Percentiles rank a stretch among this genome's conserved stretches.
phyloP scores from a whole-genome alignment of 1,140 invertebrate genomes.

The Pseudomyrmex pallidus region DNA sequence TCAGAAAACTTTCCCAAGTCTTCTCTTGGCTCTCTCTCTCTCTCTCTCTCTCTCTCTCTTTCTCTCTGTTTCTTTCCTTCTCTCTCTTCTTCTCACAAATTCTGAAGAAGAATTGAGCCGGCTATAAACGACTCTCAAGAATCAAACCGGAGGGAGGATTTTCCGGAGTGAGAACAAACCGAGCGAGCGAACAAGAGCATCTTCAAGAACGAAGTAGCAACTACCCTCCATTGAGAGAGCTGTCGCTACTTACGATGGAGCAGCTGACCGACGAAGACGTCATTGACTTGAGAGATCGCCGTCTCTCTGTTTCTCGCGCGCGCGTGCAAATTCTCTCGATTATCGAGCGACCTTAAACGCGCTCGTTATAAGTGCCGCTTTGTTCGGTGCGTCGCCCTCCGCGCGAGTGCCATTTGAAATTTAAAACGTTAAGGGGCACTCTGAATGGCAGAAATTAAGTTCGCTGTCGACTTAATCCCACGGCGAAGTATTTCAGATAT shows the following conservation, averaged over 20 bases:
- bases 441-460: conserved; percentile 43
- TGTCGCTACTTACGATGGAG: conserved; percentile 43
- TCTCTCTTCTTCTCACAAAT: conserved; percentile 10
- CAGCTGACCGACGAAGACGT: conserved; percentile 44
- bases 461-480: conserved; percentile 32
- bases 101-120: conserved; percentile 40
- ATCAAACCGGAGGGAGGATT: conserved; percentile 32
- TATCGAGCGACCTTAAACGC: conserved; percentile 45
- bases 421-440: conserved; percentile 52
- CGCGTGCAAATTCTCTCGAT: conserved; percentile 5
- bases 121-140: conserved; percentile 21
- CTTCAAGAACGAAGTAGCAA: conserved; percentile 36
- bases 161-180: conserved; percentile 39
- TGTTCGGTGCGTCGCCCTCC: conserved; percentile 28
- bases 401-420: conserved; percentile 55
- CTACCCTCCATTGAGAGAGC: conserved; percentile 36
- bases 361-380: conserved; percentile 57
- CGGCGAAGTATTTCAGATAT: conserved; percentile 10
- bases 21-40: background rate
- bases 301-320: conserved; percentile 1
- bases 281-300: conserved; percentile 40
- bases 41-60: conserved; percentile 34
- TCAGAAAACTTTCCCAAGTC: conserved; percentile 13
- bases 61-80: conserved; percentile 22
- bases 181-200: conserved; percentile 24